Conservation (phyloP, 2,888 invertebrate genomes). For the Hemaris fuciformis region DNA sequence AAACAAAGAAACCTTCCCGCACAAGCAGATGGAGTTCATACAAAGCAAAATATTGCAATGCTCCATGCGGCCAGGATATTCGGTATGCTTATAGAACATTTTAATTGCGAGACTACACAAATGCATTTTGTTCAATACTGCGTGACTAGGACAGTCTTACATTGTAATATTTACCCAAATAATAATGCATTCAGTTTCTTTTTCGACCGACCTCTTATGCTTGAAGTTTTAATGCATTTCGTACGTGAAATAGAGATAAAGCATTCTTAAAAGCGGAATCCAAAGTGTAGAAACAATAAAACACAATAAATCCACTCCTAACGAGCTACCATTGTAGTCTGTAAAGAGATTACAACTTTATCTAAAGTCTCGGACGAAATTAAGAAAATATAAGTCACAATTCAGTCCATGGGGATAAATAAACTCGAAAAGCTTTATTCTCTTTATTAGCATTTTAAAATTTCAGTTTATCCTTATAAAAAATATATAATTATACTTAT, state of each 20-base stretch:
- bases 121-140: background rate
- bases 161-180: background rate
- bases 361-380: slow-evolving; percentile 35
- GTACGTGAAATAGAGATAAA: background rate
- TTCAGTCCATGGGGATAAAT: slow-evolving; percentile 41
- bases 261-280: background rate
- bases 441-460: slow-evolving; percentile 21
- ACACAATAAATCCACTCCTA: slow-evolving; percentile 38
- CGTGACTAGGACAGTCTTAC: too few relatives aligned
- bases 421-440: slow-evolving; percentile 41
- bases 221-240: background rate
- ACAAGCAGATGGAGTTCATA: slow-evolving; percentile 65
- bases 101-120: background rate
- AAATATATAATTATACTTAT: too few relatives aligned
- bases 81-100: background rate
- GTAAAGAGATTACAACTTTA: slow-evolving; percentile 47
- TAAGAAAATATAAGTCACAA: slow-evolving; percentile 45
- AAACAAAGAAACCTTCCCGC: slow-evolving; percentile 70
- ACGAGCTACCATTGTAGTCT: slow-evolving; percentile 41
- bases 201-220: too few relatives aligned
- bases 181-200: too few relatives aligned
- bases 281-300: background rate
- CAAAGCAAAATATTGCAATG: slow-evolving; percentile 74
- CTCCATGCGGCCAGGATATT: slow-evolving; percentile 44
- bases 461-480: background rate